Evolutionary conservation across 2,113 vertebrate genomes (phyloP).

Genomic region (Pardalotus punctatus): DNA sequence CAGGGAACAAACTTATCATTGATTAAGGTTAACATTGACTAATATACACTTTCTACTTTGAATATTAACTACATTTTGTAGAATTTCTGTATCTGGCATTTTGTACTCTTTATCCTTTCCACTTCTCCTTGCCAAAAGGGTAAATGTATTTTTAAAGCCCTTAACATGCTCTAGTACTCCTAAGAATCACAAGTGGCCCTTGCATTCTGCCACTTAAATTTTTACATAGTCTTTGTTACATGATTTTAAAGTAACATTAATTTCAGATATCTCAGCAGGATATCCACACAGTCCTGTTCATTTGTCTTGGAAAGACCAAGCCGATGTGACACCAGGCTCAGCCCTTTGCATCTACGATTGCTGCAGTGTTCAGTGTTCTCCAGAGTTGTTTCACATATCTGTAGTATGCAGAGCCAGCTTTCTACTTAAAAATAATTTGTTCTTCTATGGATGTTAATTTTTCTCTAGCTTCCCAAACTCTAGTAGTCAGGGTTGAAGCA

Average conservation of each 20-base stretch:
- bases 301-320: background rate
- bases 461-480: background rate
- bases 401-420: background rate
- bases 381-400: background rate
- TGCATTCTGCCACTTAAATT: background rate
- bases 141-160: constrained; percentile 31
- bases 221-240: background rate
- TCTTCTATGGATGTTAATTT: background rate
- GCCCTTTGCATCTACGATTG: background rate
- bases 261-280: background rate
- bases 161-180: background rate
- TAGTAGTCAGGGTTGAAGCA: background rate
- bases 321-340: fast-evolving
- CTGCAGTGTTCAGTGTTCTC: background rate
- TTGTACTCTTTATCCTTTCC: background rate
- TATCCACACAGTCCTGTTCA: fast-evolving
- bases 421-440: background rate
- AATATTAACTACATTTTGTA: background rate
- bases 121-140: background rate
- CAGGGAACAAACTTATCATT: background rate
- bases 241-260: background rate
- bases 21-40: background rate
- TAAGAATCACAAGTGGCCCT: background rate
- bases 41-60: background rate
- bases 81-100: background rate